Base-by-base conservation (phyloP, 2,888 invertebrate species). In the Habrosyne pyritoides region DNA sequence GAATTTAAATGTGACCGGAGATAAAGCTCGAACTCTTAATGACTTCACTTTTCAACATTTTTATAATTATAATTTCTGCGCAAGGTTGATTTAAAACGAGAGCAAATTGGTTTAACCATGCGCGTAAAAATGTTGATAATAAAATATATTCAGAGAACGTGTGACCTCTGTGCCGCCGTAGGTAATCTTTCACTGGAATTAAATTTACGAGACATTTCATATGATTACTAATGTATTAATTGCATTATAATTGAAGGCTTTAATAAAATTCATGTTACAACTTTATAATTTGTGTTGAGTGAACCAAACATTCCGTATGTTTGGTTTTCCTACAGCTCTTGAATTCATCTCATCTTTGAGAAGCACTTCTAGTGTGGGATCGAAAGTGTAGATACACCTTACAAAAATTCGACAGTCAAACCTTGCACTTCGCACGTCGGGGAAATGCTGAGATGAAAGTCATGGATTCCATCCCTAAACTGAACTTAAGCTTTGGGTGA, bases 1-100 rank as follows among this genome's bases (percentile, higher is more conserved):
- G 69, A 61, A 69, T 73, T 66, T 71, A 69, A 55, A 54, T 59
- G 52, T 55, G 55, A 55, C 54, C 56, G 55, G 47, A 69, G 59
- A 64, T 64, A 64, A 71, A 69, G 59, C 58, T 71, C 28, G 69
- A 56, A 62, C 59, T 59, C 55, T 57, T 64, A 69, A 67, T 63
- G 56, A 62, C 60, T 63, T 69, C 64, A 66, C 71, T 73, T 77
- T 72, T 58, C 47, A 58, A 70, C 66, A 60, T 68, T 73, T 66
- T 74, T 76, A 67, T 70, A 71, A 75, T 77, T 77, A 67, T 73
- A 74, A 76, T 75, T 67, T 59, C 60, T 64, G 59, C 53, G 67
- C 81, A 84, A 86, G 83, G 83, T 78, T 79, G 69, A 72, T 71
- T 71, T 73, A 74, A 66, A 84, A 77, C 67, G 73, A 75, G 80